Evolutionary conservation across 2,888 invertebrate genomes (phyloP), one percentile per base, ranked within the genome.

Genomic region (Ophion slaviceki): DNA sequence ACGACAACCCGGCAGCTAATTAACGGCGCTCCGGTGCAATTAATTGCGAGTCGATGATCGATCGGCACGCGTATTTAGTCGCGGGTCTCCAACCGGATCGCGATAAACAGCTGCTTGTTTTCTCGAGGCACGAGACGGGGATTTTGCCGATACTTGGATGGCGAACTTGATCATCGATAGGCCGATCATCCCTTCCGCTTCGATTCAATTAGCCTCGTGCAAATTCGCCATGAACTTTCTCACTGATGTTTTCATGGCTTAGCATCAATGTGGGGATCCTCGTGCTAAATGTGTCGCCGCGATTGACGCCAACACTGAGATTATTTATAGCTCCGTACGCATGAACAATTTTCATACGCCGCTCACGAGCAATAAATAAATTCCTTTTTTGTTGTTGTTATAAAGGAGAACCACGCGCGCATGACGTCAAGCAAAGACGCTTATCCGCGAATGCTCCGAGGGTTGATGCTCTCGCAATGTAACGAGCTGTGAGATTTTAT

Each of bases 41-140:
- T 86, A 80, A 87, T 86, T 84, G 87, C 76, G 79, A 64, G 80
- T 80, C 84, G 86, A 87, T 87, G 82, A 87, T 84, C 86, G 79
- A 87, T 87, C 82, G 84, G 61, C 57, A 53, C 14, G 64, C 20
- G 71, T 61, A 70, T 80, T 67, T 62, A 36, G 20, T 53, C 77
- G 64, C 40, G 64, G 40, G 74, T 64, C 67, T 70, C 14, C n/a
- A 20, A n/a, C 53, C 47, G 36, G 45, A 47, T 17, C 40, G 62
- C 17, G 70, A 78, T 78, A 61, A 40, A 67, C 32, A 68, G 53
- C 11, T 76, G 59, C 45, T 71, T 20, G 57, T 70, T 70, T 40
- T 71, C 75, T 66, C 81, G 17, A 59, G 53, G 20, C 32, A 71
- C 59, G 32, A 45, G 24, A 47, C 20, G 32, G 66, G 17, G n/a